Evolutionary conservation across 1,140 invertebrate species (phyloP).

Genomic region (Drosophila repletoides): DNA sequence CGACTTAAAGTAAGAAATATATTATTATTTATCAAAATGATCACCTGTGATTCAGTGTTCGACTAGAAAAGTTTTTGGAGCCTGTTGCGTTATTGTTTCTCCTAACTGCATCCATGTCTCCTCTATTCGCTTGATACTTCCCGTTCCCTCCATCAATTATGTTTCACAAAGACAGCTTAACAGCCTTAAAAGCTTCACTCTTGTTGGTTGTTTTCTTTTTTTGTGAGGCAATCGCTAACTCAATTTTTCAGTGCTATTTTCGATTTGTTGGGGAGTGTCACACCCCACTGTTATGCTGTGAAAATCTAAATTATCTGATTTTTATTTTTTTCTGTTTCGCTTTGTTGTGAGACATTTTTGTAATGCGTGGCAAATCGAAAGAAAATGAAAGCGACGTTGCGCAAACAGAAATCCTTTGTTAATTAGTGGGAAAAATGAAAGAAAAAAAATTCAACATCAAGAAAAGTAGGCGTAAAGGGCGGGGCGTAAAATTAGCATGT

Average conservation of each 20-base stretch:
- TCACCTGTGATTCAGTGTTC: no score
- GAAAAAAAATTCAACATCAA: slow-evolving; percentile 8
- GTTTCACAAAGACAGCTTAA: slow-evolving; percentile 42
- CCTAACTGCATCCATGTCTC: no score
- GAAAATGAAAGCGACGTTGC: slow-evolving; percentile 53
- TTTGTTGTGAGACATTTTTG: slow-evolving; percentile 63
- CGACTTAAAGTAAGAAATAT: no score
- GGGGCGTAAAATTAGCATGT: slow-evolving; percentile 49
- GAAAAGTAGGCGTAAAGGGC: not conserved
- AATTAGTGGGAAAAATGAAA: slow-evolving; percentile 50
- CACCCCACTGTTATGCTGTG: slow-evolving; percentile 28
- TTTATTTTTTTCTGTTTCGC: slow-evolving; percentile 41
- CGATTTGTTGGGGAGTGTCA: slow-evolving; percentile 15
- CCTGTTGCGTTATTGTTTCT: not conserved
- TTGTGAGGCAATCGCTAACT: slow-evolving; percentile 58
- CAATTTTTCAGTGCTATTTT: slow-evolving; percentile 71
- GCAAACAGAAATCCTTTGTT: slow-evolving; percentile 72
- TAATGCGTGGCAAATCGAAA: slow-evolving; percentile 77
- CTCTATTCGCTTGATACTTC: no score
- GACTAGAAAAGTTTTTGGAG: no score
- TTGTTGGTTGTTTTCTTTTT: slow-evolving; percentile 15
- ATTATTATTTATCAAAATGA: no score
- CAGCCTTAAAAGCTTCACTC: slow-evolving; percentile 72
- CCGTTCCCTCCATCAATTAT: no score
- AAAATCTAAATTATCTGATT: slow-evolving; percentile 67